A percentile compares a stretch with the other conserved stretches of the same genome.
Conservation (phyloP, 2,113 vertebrate species). For the Chaetops frenatus region DNA sequence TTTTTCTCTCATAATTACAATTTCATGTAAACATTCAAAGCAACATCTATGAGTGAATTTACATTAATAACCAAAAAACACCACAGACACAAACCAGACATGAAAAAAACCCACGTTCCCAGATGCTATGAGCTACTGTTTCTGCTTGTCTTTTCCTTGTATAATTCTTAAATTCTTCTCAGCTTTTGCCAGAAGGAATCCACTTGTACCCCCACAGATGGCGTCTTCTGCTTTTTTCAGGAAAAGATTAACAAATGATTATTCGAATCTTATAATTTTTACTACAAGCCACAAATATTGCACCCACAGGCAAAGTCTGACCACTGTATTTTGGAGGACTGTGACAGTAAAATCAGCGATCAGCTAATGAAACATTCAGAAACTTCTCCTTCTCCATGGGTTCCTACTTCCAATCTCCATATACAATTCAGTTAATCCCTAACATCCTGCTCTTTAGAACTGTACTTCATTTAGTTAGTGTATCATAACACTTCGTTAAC, state of each 20-base stretch:
- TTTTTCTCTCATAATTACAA: background rate
- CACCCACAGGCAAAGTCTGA: background rate
- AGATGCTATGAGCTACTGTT: background rate
- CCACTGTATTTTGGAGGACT: background rate
- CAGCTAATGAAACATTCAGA: background rate
- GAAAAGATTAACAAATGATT: background rate
- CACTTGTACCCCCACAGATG: background rate
- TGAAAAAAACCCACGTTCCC: background rate
- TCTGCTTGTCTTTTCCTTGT: background rate
- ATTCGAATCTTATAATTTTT: background rate
- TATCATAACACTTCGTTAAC: background rate
- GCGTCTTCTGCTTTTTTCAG: background rate
- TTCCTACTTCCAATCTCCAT: background rate
- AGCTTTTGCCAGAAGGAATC: background rate
- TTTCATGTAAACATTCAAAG: background rate
- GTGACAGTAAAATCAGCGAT: background rate
- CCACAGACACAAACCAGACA: background rate
- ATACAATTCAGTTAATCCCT: background rate
- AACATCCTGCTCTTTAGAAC: background rate
- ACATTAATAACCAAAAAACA: background rate
- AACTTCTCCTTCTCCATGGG: background rate
- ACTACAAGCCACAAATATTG: background rate
- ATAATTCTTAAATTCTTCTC: background rate
- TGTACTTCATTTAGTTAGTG: background rate
- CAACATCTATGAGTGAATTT: background rate